Evolutionary conservation across 1,140 invertebrate species (phyloP).

Genomic region (Mactra quadrangularis): DNA sequence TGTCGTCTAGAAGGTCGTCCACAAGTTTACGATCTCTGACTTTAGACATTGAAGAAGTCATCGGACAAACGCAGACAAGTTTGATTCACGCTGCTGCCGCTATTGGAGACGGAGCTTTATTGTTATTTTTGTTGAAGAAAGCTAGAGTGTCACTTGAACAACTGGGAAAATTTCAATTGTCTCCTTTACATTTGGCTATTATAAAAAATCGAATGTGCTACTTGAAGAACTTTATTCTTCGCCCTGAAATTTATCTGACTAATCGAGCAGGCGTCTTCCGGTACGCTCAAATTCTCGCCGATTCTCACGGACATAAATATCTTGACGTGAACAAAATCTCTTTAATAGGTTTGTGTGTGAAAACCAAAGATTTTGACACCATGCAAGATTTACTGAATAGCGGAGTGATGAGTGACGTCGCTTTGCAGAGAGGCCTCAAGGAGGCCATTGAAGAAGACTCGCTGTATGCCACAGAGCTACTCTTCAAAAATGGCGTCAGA

Average conservation of each 20-base stretch:
- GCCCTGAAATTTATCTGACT: constrained; percentile 34
- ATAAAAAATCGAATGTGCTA: constrained; percentile 51
- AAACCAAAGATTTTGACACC: constrained; percentile 39
- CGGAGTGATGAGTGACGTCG: constrained; percentile 32
- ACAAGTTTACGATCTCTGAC: constrained; percentile 31
- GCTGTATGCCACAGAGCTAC: constrained; percentile 17
- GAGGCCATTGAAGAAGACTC: constrained; percentile 37
- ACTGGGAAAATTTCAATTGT: constrained; percentile 51
- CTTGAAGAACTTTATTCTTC: constrained; percentile 39
- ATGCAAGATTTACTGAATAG: constrained; percentile 25
- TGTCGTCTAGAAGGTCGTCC: constrained; percentile 6
- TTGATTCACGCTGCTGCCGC: constrained; percentile 53
- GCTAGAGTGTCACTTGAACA: constrained; percentile 34
- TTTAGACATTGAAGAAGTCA: constrained; percentile 37
- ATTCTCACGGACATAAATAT: constrained; percentile 3
- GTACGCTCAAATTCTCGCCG: constrained; percentile 1
- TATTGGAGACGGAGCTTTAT: constrained; percentile 21
- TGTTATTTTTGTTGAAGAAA: constrained; percentile 37
- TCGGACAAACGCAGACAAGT: constrained; percentile 54
- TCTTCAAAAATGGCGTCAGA: constrained; percentile 35
- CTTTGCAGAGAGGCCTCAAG: constrained; percentile 23
- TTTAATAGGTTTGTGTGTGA: constrained; percentile 47
- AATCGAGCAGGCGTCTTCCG: constrained; percentile 39
- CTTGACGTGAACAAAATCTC: constrained; percentile 22
- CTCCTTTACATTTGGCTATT: constrained; percentile 48